phyloP scores from a whole-genome alignment of 1,140 invertebrate species.

The Antheraea pernyi region DNA sequence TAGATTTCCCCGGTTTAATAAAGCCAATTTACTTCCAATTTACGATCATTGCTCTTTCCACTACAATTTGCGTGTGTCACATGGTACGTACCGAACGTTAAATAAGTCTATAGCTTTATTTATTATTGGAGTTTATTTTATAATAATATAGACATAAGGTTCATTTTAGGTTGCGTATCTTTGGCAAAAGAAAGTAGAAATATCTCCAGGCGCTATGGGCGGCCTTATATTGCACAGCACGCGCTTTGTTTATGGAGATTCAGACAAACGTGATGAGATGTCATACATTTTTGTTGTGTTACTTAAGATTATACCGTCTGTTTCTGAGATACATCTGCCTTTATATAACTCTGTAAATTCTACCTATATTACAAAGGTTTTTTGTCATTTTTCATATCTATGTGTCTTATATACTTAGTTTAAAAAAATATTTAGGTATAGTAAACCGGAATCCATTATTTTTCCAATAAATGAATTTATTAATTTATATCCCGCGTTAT shows the following conservation, averaged over 20 bases:
- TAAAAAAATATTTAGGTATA: too few species aligned
- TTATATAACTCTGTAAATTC: neutral
- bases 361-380: neutral
- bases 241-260: conserved; percentile 36
- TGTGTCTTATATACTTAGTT: neutral
- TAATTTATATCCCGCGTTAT: too few species aligned
- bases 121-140: neutral
- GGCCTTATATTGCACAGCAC: conserved; percentile 40
- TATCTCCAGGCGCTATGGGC: conserved; percentile 26
- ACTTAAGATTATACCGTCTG: conserved; percentile 10
- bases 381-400: neutral
- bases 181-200: conserved; percentile 22
- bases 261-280: conserved; percentile 30
- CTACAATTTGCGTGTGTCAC: conserved; percentile 36
- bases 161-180: conserved; percentile 4
- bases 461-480: too few species aligned
- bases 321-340: neutral
- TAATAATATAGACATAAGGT: conserved; percentile 8
- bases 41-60: conserved; percentile 28
- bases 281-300: conserved; percentile 17
- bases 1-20: conserved; percentile 21
- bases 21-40: conserved; percentile 32
- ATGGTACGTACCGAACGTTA: conserved; percentile 19
- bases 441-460: too few species aligned
- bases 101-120: conserved; percentile 21